These are phyloP conservation scores for Gyps fulvus DNA, from an alignment of 2,113 vertebrate species.

Conservation along the genomic window DNA sequence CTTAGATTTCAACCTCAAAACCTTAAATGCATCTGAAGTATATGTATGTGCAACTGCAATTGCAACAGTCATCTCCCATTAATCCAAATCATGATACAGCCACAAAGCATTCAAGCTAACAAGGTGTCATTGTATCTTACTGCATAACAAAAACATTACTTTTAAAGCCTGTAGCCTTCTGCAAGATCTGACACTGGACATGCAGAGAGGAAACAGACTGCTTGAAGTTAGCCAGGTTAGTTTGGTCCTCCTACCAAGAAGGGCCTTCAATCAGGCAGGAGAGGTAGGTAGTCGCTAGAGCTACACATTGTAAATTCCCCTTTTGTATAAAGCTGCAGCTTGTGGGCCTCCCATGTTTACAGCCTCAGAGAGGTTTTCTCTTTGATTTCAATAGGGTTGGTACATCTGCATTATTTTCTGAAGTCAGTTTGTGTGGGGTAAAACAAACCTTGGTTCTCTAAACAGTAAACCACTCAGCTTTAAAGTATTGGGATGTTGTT, in stretches of 20 bases:
- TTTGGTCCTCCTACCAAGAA: not conserved
- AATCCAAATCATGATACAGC: not conserved
- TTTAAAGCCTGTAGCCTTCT: not conserved
- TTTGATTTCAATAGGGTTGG: accelerated
- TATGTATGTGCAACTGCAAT: not conserved
- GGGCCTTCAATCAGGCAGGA: not conserved
- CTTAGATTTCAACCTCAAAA: not conserved
- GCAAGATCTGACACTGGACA: not conserved
- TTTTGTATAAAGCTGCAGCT: not conserved
- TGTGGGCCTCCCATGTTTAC: not conserved
- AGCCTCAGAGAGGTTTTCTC: not conserved
- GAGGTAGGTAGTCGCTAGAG: not conserved
- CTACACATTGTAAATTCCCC: not conserved
- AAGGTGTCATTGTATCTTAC: not conserved
- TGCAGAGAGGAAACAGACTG: not conserved
- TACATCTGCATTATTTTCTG: not conserved
- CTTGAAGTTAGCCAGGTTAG: not conserved
- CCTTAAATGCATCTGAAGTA: not conserved
- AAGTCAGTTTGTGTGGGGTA: not conserved
- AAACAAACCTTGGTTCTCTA: not conserved
- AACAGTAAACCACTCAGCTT: not conserved
- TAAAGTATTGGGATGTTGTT: not conserved
- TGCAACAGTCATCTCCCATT: not conserved
- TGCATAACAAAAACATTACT: not conserved
- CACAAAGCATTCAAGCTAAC: not conserved